phyloP scores from a whole-genome alignment of 2,888 invertebrate genomes.

The Drosophila robusta region DNA sequence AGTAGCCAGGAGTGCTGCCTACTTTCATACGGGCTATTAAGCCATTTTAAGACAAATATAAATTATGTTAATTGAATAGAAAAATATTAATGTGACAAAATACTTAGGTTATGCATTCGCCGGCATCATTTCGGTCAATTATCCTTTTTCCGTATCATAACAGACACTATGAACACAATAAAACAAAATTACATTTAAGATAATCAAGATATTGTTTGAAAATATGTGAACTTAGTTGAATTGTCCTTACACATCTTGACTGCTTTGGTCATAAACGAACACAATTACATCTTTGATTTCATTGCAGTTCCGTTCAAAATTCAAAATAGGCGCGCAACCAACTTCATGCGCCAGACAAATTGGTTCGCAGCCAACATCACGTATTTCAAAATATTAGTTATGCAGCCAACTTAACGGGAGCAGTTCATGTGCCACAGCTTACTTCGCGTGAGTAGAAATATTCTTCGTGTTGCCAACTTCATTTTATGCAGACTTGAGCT shows the following conservation, averaged over 20 bases:
- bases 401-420: slow-evolving; percentile 11
- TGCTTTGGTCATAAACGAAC: no score
- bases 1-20: not conserved
- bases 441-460: slow-evolving; percentile 1
- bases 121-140: no score
- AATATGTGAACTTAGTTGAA: no score
- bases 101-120: no score
- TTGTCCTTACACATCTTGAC: no score
- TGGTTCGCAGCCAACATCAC: not conserved
- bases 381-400: not conserved
- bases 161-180: no score
- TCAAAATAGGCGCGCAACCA: slow-evolving; percentile 24
- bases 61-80: not conserved
- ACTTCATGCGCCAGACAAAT: no score
- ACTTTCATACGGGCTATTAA: no score
- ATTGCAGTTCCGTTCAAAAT: not conserved
- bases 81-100: no score
- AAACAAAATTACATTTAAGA: no score
- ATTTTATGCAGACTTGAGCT: slow-evolving; percentile 10
- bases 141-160: no score
- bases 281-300: not conserved
- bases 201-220: no score
- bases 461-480: slow-evolving; percentile 2
- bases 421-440: slow-evolving; percentile 3
- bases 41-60: not conserved